Conservation (phyloP, 2,797 vertebrate species). For the Merluccius polli region DNA sequence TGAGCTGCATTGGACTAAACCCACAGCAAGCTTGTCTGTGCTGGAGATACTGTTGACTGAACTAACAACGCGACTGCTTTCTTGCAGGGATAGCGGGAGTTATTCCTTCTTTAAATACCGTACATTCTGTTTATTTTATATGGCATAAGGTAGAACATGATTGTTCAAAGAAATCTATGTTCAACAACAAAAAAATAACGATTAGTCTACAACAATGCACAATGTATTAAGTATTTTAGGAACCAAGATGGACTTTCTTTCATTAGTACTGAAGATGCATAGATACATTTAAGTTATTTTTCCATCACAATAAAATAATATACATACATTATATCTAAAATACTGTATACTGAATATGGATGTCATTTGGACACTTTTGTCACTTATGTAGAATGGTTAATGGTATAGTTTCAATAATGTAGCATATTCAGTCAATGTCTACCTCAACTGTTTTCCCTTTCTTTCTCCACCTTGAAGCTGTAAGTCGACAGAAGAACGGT, state of each 20-base stretch:
- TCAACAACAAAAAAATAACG: too few species aligned
- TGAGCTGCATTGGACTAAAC: too few species aligned
- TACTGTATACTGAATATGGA: not conserved
- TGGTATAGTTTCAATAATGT: not conserved
- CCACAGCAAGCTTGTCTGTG: too few species aligned
- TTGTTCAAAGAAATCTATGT: too few species aligned
- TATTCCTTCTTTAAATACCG: too few species aligned
- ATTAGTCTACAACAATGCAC: too few species aligned
- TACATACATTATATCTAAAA: not conserved
- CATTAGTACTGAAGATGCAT: slow-evolving; percentile 5
- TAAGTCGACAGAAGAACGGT: slow-evolving; percentile 47
- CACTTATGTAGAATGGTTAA: not conserved
- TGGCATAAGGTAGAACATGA: too few species aligned
- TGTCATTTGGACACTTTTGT: not conserved
- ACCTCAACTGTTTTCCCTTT: slow-evolving; percentile 12
- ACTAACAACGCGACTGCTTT: too few species aligned
- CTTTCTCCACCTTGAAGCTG: slow-evolving; percentile 29
- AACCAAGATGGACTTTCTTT: slow-evolving; percentile 9
- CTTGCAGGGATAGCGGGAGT: too few species aligned
- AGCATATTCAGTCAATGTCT: not conserved
- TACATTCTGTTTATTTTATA: too few species aligned
- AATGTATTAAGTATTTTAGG: too few species aligned
- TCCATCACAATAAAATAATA: not conserved
- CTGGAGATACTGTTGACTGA: too few species aligned
- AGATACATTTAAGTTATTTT: not conserved